These are phyloP conservation scores for Melopsittacus undulatus DNA, from an alignment of 2,797 vertebrate species.

Conservation along the genomic window DNA sequence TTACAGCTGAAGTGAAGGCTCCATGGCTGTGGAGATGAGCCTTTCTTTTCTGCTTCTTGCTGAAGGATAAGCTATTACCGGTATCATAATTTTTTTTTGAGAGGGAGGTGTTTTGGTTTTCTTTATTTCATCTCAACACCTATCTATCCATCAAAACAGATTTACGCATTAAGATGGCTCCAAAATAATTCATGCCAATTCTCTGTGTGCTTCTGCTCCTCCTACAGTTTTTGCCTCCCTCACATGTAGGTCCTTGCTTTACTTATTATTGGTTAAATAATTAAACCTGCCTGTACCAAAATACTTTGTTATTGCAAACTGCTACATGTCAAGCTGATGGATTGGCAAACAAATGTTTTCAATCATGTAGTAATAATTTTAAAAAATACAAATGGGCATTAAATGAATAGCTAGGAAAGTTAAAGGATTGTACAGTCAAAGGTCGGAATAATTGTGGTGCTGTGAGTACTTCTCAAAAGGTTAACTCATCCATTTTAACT, in stretches of 20 bases:
- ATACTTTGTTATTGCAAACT: neutral
- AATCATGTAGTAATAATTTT: constrained; percentile 40
- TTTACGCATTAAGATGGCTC: neutral
- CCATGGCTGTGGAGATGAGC: neutral
- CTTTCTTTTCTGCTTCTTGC: neutral
- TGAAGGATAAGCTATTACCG: neutral
- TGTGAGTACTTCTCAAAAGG: constrained; percentile 72
- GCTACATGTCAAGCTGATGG: constrained; percentile 21
- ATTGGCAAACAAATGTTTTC: constrained; percentile 47
- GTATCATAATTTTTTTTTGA: neutral
- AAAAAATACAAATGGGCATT: constrained; percentile 50
- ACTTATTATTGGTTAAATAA: constrained; percentile 45
- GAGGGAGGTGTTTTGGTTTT: no score
- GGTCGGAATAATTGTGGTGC: constrained; percentile 68
- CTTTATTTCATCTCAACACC: neutral
- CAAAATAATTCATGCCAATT: neutral
- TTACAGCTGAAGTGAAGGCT: neutral
- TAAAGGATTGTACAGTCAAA: constrained; percentile 59
- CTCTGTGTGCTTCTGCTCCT: neutral
- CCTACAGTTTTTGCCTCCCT: neutral
- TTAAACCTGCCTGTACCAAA: constrained; percentile 1
- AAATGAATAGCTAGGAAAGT: constrained; percentile 56
- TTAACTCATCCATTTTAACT: constrained; percentile 76
- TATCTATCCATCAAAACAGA: neutral
- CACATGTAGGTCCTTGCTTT: neutral